phyloP scores from a whole-genome alignment of 1,140 invertebrate species.

The Atta texana region DNA sequence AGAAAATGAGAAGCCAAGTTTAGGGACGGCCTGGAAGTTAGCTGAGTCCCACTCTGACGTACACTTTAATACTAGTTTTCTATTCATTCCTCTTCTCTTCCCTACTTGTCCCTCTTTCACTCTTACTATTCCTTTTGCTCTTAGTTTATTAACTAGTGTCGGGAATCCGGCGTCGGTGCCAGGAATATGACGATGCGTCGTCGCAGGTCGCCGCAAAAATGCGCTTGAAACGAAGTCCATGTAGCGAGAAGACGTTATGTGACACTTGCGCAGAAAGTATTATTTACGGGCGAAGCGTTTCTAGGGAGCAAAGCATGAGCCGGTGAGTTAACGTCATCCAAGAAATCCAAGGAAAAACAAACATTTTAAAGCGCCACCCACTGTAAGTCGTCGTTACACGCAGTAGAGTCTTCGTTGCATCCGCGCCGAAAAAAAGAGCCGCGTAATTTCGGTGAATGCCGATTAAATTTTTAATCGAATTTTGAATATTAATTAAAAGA shows the following conservation, averaged over 20 bases:
- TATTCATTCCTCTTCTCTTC: slow-evolving; percentile 61
- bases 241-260: slow-evolving; percentile 73
- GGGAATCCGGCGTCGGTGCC: slow-evolving; percentile 62
- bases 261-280: slow-evolving; percentile 70
- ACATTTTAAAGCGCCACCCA: slow-evolving; percentile 58
- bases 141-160: slow-evolving; percentile 73
- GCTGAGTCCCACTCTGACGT: slow-evolving; percentile 55
- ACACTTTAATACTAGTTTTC: slow-evolving; percentile 76
- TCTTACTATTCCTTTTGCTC: slow-evolving; percentile 34
- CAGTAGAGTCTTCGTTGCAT: slow-evolving; percentile 4
- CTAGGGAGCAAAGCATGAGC: slow-evolving; percentile 19
- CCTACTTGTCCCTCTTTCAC: slow-evolving; percentile 9
- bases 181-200: slow-evolving; percentile 46
- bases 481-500: background rate
- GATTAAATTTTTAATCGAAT: background rate
- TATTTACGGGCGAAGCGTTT: slow-evolving; percentile 66
- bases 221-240: slow-evolving; percentile 64
- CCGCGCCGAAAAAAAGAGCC: background rate
- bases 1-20: slow-evolving; percentile 77
- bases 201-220: slow-evolving; percentile 62
- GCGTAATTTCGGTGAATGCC: background rate
- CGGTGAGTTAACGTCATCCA: slow-evolving; percentile 42
- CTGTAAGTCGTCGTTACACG: slow-evolving; percentile 46
- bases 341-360: slow-evolving; percentile 61
- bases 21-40: slow-evolving; percentile 60